Percentiles rank a stretch among this genome's conserved stretches.
These are phyloP conservation scores for Nebria salina DNA, from an alignment of 2,888 invertebrate species.

Conservation along the genomic window DNA sequence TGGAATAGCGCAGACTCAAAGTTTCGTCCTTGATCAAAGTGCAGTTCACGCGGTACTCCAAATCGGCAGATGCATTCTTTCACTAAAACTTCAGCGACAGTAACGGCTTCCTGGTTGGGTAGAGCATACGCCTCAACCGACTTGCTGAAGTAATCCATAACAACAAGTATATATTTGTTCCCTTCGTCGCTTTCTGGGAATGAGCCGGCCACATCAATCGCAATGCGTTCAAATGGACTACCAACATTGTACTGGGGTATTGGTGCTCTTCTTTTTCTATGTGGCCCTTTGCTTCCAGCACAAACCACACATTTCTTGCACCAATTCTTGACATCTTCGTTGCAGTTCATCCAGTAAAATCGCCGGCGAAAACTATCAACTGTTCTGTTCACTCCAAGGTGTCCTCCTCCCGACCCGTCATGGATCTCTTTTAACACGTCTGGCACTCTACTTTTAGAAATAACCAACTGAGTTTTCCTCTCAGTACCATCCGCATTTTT, in stretches of 20 bases:
- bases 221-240: slow-evolving; percentile 48
- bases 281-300: slow-evolving; percentile 44
- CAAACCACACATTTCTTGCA: slow-evolving; percentile 48
- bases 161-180: slow-evolving; percentile 52
- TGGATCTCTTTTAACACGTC: slow-evolving; percentile 43
- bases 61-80: too few relatives aligned
- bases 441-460: slow-evolving; percentile 38
- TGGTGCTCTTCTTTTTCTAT: slow-evolving; percentile 40
- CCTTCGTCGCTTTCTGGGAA: slow-evolving; percentile 48
- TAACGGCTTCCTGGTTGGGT: slow-evolving; percentile 50
- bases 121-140: slow-evolving; percentile 54
- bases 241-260: slow-evolving; percentile 50
- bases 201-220: slow-evolving; percentile 51
- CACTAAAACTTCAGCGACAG: too few relatives aligned
- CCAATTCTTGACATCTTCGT: slow-evolving; percentile 50
- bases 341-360: slow-evolving; percentile 9
- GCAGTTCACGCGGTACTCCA: slow-evolving; percentile 31
- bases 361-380: slow-evolving; percentile 49
- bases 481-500: slow-evolving; percentile 24
- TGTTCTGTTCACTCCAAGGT: slow-evolving; percentile 53
- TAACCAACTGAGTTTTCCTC: slow-evolving; percentile 43
- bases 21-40: slow-evolving; percentile 53
- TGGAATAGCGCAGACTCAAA: slow-evolving; percentile 52
- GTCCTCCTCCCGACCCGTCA: slow-evolving; percentile 51
- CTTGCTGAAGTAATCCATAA: slow-evolving; percentile 52